These are phyloP conservation scores for Polypedilum vanderplanki DNA, from an alignment of 1,140 invertebrate species.

Conservation along the genomic window DNA sequence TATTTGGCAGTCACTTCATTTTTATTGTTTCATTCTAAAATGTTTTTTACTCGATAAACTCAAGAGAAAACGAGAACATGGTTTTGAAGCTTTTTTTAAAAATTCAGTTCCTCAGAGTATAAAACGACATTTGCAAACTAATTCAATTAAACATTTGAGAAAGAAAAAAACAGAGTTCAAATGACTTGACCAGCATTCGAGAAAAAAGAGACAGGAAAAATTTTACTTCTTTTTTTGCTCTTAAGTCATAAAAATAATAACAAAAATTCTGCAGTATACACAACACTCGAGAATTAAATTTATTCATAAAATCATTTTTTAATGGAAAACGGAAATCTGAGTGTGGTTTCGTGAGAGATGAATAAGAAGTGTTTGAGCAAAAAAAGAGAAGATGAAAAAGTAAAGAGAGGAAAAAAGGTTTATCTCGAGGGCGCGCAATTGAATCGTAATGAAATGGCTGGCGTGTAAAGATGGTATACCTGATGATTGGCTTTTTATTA, in stretches of 20 bases:
- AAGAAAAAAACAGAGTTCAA: too few relatives aligned
- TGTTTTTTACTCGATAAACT: too few relatives aligned
- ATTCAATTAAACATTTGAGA: too few relatives aligned
- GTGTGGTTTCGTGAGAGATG: too few relatives aligned
- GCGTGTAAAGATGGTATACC: not conserved
- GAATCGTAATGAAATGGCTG: not conserved
- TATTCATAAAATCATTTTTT: conserved; percentile 20
- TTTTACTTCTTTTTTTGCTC: not conserved
- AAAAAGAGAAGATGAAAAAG: not conserved
- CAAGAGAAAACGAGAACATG: too few relatives aligned
- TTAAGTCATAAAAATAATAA: not conserved
- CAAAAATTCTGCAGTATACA: not conserved
- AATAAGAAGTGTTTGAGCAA: not conserved
- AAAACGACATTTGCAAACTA: too few relatives aligned
- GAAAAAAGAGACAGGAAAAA: too few relatives aligned
- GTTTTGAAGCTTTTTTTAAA: too few relatives aligned
- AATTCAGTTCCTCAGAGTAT: too few relatives aligned
- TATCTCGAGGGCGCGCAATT: not conserved
- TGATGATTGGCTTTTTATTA: conserved; percentile 19
- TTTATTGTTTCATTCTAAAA: too few relatives aligned
- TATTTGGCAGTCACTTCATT: not conserved
- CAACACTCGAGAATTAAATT: not conserved
- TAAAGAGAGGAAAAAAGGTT: not conserved
- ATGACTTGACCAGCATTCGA: not conserved
- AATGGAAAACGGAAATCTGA: not conserved